Evolutionary conservation across 2,888 invertebrate species (phyloP), one percentile per base, ranked within the genome.

Genomic region (Cosmia pyralina): DNA sequence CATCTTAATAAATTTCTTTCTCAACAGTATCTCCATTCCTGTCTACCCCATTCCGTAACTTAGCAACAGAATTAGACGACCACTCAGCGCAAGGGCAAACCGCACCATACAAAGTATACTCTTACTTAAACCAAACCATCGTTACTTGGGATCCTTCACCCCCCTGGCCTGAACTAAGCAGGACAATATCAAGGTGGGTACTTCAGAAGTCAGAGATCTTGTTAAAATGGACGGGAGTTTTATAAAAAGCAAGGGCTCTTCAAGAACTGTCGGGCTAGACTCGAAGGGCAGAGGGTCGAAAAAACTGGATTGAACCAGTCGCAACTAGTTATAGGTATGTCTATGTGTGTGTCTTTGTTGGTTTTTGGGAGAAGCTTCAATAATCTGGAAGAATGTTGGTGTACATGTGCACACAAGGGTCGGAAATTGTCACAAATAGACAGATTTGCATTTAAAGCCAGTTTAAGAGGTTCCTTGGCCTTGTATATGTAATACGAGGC

Each of bases 261-360:
- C 87, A 91, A 89, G 92, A 92, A 90, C 90, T 90, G 93, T 92
- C 89, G 92, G 90, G 93, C 93, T 94, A 94, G 94, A 91, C 87
- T 87, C 90, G 93, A 94, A 95, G 94, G 95, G 92, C 94, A 92
- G 89, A 91, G 93, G 94, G 95, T 93, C 94, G 92, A 81, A 85
- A 82, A 87, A 93, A 94, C 94, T 90, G 94, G 94, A 94, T 93
- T 91, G 87, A 82, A 85, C 79, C 63, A 68, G 74, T 57, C 7
- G n/a, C 0, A 79, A 79, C 83, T 82, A 80, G 79, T 67, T 82
- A 72, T 62, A 44, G 41, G 52, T 57, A 66, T 50, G 15, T 68
- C 67, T 75, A 60, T 78, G 44, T 44, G 34, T 46, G 62, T 53
- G 48, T 15, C 55, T 75, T 46, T 58, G 70, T 64, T 57, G 55